Base-by-base conservation (phyloP, 1,140 invertebrate genomes). In the Danaus melanippus region DNA sequence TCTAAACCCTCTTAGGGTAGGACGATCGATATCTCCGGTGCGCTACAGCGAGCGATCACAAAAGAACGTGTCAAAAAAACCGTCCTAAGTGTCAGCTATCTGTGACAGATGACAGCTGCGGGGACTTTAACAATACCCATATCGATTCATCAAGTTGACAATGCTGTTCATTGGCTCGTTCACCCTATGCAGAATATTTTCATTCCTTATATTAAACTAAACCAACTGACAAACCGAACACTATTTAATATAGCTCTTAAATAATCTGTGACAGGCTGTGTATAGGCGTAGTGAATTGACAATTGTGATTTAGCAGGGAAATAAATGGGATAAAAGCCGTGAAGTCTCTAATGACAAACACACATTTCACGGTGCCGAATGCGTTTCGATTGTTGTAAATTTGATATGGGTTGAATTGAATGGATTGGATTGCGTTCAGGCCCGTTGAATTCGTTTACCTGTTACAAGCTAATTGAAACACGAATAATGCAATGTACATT, bases 51-150 rank as follows among this genome's bases (percentile, higher is more conserved):
- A 48, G 72, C 60, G 60, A 62, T 61, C 67, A 81, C 78, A 84
- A 84, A 69, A 66, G 66, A 50, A 67, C 60, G 66, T 72, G 76
- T 76, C 74, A 74, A 76, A 84, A 84, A 84, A 84, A 76, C 71
- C 60, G 65, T 64, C 62, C 71, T 60, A 69, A 76, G 81, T 82
- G 81, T 84, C 79, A 84, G 79, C 71, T 79, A 73, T 66, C 68
- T 69, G 68, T 77, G 81, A 84, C 81, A 78, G 73, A 71, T 67
- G 81, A 84, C 81, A 82, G 81, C 81, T 84, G 79, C 60, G 79
- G 69, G 71, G 69, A 62, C 62, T 63, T 69, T 60, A 59, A 84
- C 81, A 82, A 84, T 80, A 67, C 68, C 61, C 60, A 71, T 67
- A 74, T 75, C 79, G 74, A 82, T 84, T 81, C 73, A 80, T 79